Evolutionary conservation across 2,888 invertebrate genomes (phyloP).

Genomic region (Caradrina kadenii): DNA sequence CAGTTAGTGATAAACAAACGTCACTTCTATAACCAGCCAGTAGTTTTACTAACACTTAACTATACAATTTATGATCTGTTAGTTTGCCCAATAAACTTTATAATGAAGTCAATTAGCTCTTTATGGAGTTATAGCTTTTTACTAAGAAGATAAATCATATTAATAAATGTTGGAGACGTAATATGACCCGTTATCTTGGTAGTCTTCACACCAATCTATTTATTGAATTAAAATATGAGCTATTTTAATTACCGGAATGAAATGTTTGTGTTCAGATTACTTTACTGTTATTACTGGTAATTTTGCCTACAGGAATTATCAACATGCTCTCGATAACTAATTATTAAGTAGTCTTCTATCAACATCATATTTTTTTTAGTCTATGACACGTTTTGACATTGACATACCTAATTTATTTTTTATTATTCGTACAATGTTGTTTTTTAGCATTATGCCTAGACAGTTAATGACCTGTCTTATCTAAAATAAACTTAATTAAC

Average conservation of each 20-base stretch:
- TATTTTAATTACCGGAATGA: slow-evolving; percentile 13
- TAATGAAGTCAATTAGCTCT: slow-evolving; percentile 22
- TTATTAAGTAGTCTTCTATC: too few species aligned
- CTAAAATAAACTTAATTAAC: slow-evolving; percentile 14
- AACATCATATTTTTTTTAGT: too few species aligned
- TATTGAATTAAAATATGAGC: slow-evolving; percentile 17
- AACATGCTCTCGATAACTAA: too few species aligned
- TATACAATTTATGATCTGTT: slow-evolving; percentile 18
- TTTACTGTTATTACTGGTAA: background rate
- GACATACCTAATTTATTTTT: background rate
- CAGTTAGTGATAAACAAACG: too few species aligned
- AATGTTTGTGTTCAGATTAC: too few species aligned
- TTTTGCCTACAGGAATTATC: background rate
- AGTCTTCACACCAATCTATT: slow-evolving; percentile 43
- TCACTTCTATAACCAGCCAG: background rate
- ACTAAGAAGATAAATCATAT: slow-evolving; percentile 22
- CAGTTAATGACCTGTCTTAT: slow-evolving; percentile 35
- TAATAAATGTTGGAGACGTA: slow-evolving; percentile 13
- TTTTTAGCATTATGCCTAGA: background rate
- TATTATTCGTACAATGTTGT: background rate
- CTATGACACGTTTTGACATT: background rate
- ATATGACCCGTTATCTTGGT: slow-evolving; percentile 19
- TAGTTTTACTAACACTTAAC: slow-evolving; percentile 28
- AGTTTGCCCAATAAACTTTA: slow-evolving; percentile 22
- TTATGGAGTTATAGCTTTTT: slow-evolving; percentile 10